Evolutionary conservation across 2,888 invertebrate species (phyloP).

Genomic region (Ligdia adustata): DNA sequence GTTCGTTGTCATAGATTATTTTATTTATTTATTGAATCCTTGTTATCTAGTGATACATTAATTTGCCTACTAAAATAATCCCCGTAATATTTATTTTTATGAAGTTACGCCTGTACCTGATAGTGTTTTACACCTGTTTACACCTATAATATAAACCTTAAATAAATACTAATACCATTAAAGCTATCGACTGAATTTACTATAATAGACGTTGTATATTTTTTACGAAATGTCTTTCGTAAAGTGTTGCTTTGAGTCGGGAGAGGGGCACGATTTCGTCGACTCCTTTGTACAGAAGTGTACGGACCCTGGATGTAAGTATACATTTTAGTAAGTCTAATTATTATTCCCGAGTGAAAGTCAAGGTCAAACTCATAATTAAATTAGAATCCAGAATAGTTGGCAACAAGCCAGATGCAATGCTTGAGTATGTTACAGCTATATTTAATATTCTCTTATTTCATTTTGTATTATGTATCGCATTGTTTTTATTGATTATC

Average conservation of each 20-base stretch:
- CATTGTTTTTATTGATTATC: slow-evolving; percentile 45
- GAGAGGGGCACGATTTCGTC: slow-evolving; percentile 89
- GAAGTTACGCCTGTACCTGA: slow-evolving; percentile 30
- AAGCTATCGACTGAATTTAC: not conserved
- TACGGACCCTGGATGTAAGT: slow-evolving; percentile 93
- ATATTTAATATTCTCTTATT: no score
- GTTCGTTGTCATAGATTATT: slow-evolving; percentile 8
- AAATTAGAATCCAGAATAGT: slow-evolving; percentile 36
- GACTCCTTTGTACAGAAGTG: slow-evolving; percentile 91
- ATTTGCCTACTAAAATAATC: slow-evolving; percentile 30
- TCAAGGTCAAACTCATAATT: slow-evolving; percentile 28
- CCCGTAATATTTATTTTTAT: not conserved
- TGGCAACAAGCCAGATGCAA: slow-evolving; percentile 24
- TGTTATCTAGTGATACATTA: slow-evolving; percentile 37
- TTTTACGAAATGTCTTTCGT: slow-evolving; percentile 86
- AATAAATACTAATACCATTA: not conserved
- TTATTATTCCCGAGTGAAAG: not conserved
- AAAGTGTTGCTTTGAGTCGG: slow-evolving; percentile 91
- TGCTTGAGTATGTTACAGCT: no score
- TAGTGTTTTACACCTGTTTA: not conserved
- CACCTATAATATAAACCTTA: not conserved
- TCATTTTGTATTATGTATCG: no score
- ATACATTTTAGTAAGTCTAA: slow-evolving; percentile 26
- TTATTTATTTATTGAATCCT: slow-evolving; percentile 6
- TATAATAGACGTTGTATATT: not conserved